Base-by-base conservation (phyloP, 2,113 vertebrate species). In the Epinephelus lanceolatus region DNA sequence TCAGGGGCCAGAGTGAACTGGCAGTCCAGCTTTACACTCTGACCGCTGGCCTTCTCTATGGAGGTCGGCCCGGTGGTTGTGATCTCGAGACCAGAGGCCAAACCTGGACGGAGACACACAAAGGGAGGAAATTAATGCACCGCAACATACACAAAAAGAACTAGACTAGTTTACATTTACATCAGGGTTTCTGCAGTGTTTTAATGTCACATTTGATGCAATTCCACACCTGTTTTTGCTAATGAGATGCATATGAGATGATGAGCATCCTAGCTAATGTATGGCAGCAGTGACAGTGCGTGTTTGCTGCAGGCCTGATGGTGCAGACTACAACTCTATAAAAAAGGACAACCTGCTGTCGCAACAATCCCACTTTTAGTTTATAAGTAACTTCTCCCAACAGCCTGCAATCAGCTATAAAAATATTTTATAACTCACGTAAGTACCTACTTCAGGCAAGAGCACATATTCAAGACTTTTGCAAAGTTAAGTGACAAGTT, bases 21-120 rank as follows among this genome's bases (percentile, higher is more conserved):
- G 75, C 95, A 96, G 30, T 94, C 94, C 82, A 96, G 88, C 81
- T 93, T 94, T 59, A 94, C 95, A 12, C 76, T 94, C 88, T 94
- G 88, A 17, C 95, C 94, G 7, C 94, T 96, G 85, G 95, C 95
- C 78, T 89, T 94, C 84, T 96, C 94, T 17, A 95, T 80, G 21
- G 93, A 71, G 0, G 90, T 30, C 0, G 57, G 15, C 3, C 56
- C 90, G 1, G 89, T 71, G n/a, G 94, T 83, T 0, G 86, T 93
- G 65, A 96, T 94, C 49, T 95, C 91, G 1, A 96, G 72, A 72
- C 93, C 91, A 19, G 71, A 90, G 75, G 84, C 87, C 76, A 81
- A 56, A 81, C 91, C 95, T 95, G 69, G 1, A 80, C 47, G 76
- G 23, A 74, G 11, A 53, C 10, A 82, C 42, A 80, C 8, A 33